Base-by-base conservation (phyloP, 2,113 vertebrate genomes). In the Corythornis cristatus region DNA sequence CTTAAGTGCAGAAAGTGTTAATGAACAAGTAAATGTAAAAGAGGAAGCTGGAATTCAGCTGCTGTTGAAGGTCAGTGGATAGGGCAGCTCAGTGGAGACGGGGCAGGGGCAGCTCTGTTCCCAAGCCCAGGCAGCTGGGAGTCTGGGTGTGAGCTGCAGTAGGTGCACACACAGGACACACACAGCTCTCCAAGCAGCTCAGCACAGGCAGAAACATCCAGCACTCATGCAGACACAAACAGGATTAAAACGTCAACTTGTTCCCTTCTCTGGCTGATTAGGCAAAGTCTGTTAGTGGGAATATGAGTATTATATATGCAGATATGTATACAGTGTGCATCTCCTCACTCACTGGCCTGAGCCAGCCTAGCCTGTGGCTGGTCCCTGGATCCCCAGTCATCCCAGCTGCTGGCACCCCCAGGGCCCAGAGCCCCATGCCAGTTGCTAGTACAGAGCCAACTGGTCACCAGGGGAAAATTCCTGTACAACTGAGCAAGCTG, bases 251-350 rank as follows among this genome's bases (percentile, higher is more conserved):
- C 46, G 46, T 66, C 17, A 4, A n/a, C 50, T 51, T 28, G 1
- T 23, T 72, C n/a, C n/a, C 11, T 25, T 9, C 35, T 57, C 42
- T 50, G 76, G 6, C 26, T n/a, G 67, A 16, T 6, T 29, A 48
- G 45, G 29, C 31, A 23, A 45, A 1, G 8, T 28, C 40, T 65
- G 18, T 3, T 15, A 11, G 15, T 2, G 4, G 8, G 7, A 43
- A 21, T 5, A 7, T 22, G 18, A 26, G 5, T 20, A 2, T 51
- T 19, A 28, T 46, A 0, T 37, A 3, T 11, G 3, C 13, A 3
- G 8, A 1, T 37, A 1, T 0, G 5, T 21, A 7, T 18, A 9
- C 17, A 13, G 0, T 5, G 2, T 9, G 12, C 10, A 25, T 35
- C 56, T 42, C 29, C 37, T 23, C 20, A 12, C 67, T 29, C 0